Evolutionary conservation across 2,797 vertebrate genomes (phyloP).

Genomic region (Lutjanus campechanus): DNA sequence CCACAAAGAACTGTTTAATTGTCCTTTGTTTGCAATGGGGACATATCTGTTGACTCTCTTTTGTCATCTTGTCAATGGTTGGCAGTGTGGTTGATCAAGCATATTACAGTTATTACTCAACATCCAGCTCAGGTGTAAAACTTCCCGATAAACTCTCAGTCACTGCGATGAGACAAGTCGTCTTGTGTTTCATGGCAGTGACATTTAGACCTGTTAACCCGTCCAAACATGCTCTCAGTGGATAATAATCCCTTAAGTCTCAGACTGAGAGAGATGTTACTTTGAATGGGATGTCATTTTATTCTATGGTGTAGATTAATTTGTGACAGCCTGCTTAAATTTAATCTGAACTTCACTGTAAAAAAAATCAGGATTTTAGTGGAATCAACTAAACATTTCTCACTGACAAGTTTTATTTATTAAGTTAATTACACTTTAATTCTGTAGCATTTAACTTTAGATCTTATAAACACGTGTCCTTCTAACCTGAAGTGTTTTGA

Average conservation of each 20-base stretch:
- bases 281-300: neutral
- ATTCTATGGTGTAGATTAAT: neutral
- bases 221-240: conserved; percentile 19
- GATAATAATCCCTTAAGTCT: neutral
- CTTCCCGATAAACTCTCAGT: neutral
- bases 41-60: conserved; percentile 1
- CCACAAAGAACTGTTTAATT: neutral
- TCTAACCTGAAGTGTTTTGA: too few relatives aligned
- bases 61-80: neutral
- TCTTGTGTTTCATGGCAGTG: conserved; percentile 9
- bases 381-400: too few relatives aligned
- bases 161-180: neutral
- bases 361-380: too few relatives aligned
- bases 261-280: neutral
- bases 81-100: neutral
- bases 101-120: conserved; percentile 1
- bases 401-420: too few relatives aligned
- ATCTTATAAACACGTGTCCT: too few relatives aligned
- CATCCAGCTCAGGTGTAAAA: conserved; percentile 2
- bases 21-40: neutral
- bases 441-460: too few relatives aligned
- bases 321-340: neutral
- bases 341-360: neutral
- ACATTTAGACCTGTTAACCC: neutral
- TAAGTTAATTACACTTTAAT: too few relatives aligned